Evolutionary conservation across 1,140 invertebrate species (phyloP).

Genomic region (Lepidotrigona ventralis): DNA sequence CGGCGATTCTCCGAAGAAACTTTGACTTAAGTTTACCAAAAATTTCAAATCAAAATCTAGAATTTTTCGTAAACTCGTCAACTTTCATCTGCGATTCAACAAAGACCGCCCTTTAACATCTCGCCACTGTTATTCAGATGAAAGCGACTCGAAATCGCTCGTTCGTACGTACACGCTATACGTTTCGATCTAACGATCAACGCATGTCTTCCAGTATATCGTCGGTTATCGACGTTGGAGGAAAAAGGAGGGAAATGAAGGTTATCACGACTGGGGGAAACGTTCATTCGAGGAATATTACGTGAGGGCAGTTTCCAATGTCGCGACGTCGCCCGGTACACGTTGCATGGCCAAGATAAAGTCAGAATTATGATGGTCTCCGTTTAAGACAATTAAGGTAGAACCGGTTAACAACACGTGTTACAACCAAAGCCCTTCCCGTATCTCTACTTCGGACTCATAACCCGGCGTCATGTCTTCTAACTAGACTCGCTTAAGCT

Average conservation of each 20-base stretch:
- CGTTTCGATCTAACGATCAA: neutral
- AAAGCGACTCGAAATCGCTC: neutral
- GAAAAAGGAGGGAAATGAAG: neutral
- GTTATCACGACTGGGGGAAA: neutral
- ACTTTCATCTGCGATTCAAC: no score
- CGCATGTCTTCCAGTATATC: neutral
- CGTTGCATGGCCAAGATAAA: constrained; percentile 59
- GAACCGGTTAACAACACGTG: constrained; percentile 74
- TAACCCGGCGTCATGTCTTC: constrained; percentile 69
- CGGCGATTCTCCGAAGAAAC: no score
- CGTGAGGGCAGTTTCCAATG: constrained; percentile 35
- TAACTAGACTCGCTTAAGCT: constrained; percentile 70
- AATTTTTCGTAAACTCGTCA: no score
- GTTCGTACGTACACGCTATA: no score
- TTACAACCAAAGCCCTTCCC: constrained; percentile 70
- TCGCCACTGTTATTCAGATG: no score
- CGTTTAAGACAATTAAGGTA: constrained; percentile 74
- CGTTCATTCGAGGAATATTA: neutral
- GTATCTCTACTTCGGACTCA: constrained; percentile 67
- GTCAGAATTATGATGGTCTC: constrained; percentile 69
- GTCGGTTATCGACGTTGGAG: neutral
- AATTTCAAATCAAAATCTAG: no score
- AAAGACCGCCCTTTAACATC: no score
- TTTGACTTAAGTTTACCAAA: no score
- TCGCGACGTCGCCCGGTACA: constrained; percentile 9